Conservation (phyloP, 1,140 invertebrate genomes). For the Drosophila lini region DNA sequence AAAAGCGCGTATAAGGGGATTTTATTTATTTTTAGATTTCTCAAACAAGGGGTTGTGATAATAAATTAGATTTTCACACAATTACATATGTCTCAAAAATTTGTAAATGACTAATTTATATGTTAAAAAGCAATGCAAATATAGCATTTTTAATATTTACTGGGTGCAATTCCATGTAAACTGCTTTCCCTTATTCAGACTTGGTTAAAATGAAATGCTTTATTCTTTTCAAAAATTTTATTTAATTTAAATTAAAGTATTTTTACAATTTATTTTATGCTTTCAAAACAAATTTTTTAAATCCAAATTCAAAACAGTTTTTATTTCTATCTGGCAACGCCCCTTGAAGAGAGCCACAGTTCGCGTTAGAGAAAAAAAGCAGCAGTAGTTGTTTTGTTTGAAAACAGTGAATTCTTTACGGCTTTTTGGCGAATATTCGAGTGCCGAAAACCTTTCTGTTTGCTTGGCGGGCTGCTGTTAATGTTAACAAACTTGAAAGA, state of each 20-base stretch:
- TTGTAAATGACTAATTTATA: background rate
- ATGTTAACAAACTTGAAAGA: slow-evolving; percentile 51
- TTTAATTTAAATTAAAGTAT: background rate
- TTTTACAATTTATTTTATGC: background rate
- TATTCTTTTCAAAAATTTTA: background rate
- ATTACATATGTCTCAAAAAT: background rate
- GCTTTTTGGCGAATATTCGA: slow-evolving; percentile 26
- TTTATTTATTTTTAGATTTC: background rate
- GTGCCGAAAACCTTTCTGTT: slow-evolving; percentile 34
- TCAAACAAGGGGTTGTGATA: background rate
- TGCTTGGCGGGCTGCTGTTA: slow-evolving; percentile 54
- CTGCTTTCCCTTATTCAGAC: no score
- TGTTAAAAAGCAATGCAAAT: background rate
- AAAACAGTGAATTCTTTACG: slow-evolving; percentile 33
- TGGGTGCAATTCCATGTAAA: background rate
- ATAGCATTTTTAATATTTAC: background rate
- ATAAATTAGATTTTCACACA: no score
- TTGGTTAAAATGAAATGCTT: background rate
- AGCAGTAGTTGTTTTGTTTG: slow-evolving; percentile 27
- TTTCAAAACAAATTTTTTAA: background rate
- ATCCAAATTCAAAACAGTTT: background rate
- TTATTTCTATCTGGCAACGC: slow-evolving; percentile 18
- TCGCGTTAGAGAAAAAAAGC: slow-evolving; percentile 3
- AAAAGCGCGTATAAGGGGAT: background rate
- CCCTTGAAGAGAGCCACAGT: background rate